Percentiles rank a stretch among this genome's conserved stretches.
phyloP scores from a whole-genome alignment of 2,888 invertebrate species.

The Ptilodon capucinus region DNA sequence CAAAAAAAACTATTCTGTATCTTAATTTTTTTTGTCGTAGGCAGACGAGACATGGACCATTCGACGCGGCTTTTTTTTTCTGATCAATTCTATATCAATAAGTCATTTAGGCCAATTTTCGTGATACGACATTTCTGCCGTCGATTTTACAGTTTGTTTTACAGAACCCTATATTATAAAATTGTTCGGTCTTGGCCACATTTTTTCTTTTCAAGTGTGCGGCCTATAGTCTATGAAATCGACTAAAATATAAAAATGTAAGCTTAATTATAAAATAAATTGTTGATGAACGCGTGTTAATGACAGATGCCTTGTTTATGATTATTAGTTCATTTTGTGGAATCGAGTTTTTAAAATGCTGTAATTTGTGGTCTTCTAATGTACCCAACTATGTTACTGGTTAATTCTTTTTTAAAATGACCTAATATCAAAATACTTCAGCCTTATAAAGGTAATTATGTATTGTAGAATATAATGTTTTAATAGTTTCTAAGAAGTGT shows the following conservation, averaged over 20 bases:
- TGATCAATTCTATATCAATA: no score
- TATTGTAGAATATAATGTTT: no score
- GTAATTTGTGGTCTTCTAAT: slow-evolving; percentile 6
- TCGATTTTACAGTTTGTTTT: not conserved
- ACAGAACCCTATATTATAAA: slow-evolving; percentile 6
- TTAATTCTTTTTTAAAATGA: slow-evolving; percentile 3
- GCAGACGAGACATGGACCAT: no score
- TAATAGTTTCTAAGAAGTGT: no score
- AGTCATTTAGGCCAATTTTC: no score
- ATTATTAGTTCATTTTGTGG: slow-evolving; percentile 25
- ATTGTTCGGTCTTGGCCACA: not conserved
- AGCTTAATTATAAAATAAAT: slow-evolving; percentile 61
- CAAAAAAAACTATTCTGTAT: no score
- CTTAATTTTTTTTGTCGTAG: no score
- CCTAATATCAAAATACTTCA: no score
- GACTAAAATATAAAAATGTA: slow-evolving; percentile 48
- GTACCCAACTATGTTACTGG: no score
- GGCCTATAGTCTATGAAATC: slow-evolving; percentile 57
- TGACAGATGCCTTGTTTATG: slow-evolving; percentile 44
- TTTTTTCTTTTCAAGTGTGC: slow-evolving; percentile 41
- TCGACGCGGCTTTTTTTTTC: no score
- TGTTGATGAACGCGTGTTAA: slow-evolving; percentile 32
- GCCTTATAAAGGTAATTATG: no score
- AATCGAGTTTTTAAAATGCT: slow-evolving; percentile 22
- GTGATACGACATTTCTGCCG: no score